Evolutionary conservation across 2,113 vertebrate species (phyloP), one percentile per base, ranked within the genome.

Genomic region (Polypterus senegalus): DNA sequence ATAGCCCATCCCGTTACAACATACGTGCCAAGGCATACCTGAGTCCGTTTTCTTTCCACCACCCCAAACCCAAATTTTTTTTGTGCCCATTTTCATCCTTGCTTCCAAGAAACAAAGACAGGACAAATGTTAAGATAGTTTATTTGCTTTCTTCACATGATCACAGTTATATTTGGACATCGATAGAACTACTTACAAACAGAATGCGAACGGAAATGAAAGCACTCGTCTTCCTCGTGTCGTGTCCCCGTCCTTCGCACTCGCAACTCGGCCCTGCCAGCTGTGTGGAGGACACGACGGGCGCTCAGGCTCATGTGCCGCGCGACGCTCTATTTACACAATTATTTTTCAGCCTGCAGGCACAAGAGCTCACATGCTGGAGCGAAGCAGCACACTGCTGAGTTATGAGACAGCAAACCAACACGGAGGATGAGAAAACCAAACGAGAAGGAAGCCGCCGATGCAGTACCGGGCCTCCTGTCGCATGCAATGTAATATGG

Each of bases 131-230:
- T 51, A 6, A 51, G 49, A 6, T 51, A 51, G 9, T 51, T 6
- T 9, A 51, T 93, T 79, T 80, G 83, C 77, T 81, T 91, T 91
- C 76, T 88, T 83, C 89, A 91, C 89, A 87, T 85, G 71, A 84
- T 91, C 89, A 95, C 92, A 92, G 89, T 89, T 90, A 88, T 85
- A 88, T 81, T 86, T 89, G 88, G 88, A 94, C 90, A 94, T 86
- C 78, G 73, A 88, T 74, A 84, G 84, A 81, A 91, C 86, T 91
- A 89, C 85, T 86, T 89, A 88, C 84, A 92, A 86, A 89, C 83
- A 88, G 77, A 92, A 90, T 83, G 85, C 81, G 87, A 83, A 85
- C 82, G 83, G 82, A 91, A 91, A 88, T 86, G 83, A 86, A 85
- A 86, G 75, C 82, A 76, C 82, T 84, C 79, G 71, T 84, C 74